These are phyloP conservation scores for Magallana ariakensis DNA, from an alignment of 1,140 invertebrate genomes.

Conservation along the genomic window DNA sequence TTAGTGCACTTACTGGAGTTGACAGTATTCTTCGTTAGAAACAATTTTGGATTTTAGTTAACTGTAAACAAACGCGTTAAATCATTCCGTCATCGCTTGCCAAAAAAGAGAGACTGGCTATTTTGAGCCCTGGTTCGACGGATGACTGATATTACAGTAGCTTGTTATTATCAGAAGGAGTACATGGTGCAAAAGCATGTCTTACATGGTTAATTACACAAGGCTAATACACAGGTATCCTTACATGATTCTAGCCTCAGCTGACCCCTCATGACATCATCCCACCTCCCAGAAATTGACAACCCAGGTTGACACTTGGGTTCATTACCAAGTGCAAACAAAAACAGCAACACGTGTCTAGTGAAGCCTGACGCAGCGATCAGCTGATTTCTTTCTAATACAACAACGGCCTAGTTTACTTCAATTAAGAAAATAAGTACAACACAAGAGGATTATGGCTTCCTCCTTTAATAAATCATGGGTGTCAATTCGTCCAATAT, in stretches of 20 bases:
- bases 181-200: constrained; percentile 16
- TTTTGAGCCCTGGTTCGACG: not conserved
- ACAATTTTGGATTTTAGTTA: constrained; percentile 25
- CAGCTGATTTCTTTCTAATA: not conserved
- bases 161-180: not conserved
- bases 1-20: constrained; percentile 25
- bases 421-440: not conserved
- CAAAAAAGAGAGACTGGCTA: constrained; percentile 31
- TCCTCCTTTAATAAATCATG: constrained; percentile 17
- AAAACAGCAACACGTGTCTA: not conserved
- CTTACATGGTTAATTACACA: constrained; percentile 11
- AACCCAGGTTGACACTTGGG: not conserved
- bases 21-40: constrained; percentile 30
- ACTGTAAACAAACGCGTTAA: constrained; percentile 14
- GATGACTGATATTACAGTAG: constrained; percentile 23
- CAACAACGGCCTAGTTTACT: not conserved
- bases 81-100: not conserved
- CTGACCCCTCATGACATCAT: constrained; percentile 34
- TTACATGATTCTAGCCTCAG: not conserved
- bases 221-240: constrained; percentile 6
- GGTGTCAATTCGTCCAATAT: constrained; percentile 2
- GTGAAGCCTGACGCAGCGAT: not conserved
- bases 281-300: constrained; percentile 6
- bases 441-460: not conserved
- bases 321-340: constrained; percentile 17